Base-by-base conservation (phyloP, 2,888 invertebrate species). In the Cyaniris semiargus region DNA sequence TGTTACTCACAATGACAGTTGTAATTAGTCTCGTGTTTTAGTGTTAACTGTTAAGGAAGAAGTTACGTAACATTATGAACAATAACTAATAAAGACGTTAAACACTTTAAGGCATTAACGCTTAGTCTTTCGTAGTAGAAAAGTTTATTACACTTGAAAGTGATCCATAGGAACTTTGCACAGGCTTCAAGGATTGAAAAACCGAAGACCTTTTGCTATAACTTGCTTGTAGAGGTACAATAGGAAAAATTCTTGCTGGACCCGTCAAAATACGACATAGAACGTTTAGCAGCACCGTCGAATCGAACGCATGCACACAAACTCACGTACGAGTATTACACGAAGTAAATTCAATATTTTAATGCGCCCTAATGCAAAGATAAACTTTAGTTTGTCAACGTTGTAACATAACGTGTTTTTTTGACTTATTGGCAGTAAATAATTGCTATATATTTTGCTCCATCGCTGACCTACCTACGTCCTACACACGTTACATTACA, bases 1-100 rank as follows among this genome's bases (percentile, higher is more conserved):
- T 60, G 60, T 60, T 60, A 66, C 27, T 27, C 15, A 66, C 66
- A 66, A 66, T 31, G 66, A 66, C 66, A 66, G 74, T 27, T 48
- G 23, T 74, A 53, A 72, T 72, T 72, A 74, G 27, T 74, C 74
- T 74, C 27, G 6, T 27, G 53, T 74, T 48, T 53, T 23, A 74
- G 53, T 74, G 74, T 48, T 38, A 13, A 74, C 27, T 74, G 74
- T 48, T 38, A 13, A 48, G 74, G 74, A 53, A 53, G 48, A 53
- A 18, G 1, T 74, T 74, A 74, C 31, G 23, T 53, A 53, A 74
- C 27, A 72, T 48, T 74, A 27, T 74, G 27, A 74, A 74, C 74
- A 48, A 48, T 72, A 72, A 48, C 21, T 72, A 44, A 48, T 48
- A 72, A 72, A 72, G 21, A 44, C 21, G 15, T 72, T 72, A 72